phyloP scores from a whole-genome alignment of 2,888 invertebrate genomes.

The Athalia circularis region DNA sequence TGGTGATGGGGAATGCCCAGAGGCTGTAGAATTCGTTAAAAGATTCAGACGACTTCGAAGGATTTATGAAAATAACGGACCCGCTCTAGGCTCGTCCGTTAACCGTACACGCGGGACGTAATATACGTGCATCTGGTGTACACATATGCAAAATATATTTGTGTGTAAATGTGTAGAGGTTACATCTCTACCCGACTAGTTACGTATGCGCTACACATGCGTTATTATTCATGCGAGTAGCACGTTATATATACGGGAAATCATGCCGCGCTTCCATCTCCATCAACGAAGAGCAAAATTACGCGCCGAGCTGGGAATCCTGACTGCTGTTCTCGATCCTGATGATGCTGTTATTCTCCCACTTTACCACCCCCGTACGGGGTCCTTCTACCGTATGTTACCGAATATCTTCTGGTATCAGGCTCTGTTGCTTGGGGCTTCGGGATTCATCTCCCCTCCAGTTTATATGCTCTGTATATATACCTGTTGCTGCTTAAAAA shows the following conservation, averaged over 20 bases:
- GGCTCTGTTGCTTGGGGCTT: no score
- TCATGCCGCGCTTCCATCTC: conserved; percentile 34
- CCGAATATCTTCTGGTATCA: no score
- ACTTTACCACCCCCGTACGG: no score
- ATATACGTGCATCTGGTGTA: neutral
- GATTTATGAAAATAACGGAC: conserved; percentile 42
- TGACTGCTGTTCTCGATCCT: neutral
- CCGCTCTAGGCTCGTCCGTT: conserved; percentile 29
- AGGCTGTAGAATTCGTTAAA: conserved; percentile 25
- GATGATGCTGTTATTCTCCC: no score
- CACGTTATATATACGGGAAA: conserved; percentile 28
- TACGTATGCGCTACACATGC: conserved; percentile 39
- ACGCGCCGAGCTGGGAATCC: conserved; percentile 15
- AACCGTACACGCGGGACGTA: conserved; percentile 33
- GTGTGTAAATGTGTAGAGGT: no score
- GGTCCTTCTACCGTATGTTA: no score
- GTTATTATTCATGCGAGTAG: conserved; percentile 38
- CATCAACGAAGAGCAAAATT: conserved; percentile 28
- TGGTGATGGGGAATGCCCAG: neutral
- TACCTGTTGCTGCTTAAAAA: conserved; percentile 38
- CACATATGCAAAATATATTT: neutral
- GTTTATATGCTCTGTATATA: conserved; percentile 1
- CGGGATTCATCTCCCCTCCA: neutral
- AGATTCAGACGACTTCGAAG: conserved; percentile 34
- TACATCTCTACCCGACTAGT: conserved; percentile 4